These are phyloP conservation scores for Pseudococcus longispinus DNA, from an alignment of 2,888 invertebrate species.

Conservation along the genomic window DNA sequence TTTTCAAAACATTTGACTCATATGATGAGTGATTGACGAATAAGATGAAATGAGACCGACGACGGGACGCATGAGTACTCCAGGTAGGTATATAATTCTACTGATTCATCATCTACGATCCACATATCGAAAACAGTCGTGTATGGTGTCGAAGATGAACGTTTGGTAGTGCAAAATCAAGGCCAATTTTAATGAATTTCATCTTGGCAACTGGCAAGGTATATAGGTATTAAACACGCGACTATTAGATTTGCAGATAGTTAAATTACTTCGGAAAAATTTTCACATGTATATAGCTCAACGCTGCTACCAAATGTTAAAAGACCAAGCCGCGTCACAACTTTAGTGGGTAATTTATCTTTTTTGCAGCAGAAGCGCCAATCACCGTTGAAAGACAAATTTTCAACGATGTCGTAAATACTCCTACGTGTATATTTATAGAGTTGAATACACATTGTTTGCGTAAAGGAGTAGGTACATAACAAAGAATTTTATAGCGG, in stretches of 20 bases:
- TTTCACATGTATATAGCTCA: neutral
- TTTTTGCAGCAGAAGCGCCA: neutral
- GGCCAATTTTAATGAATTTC: slow-evolving; percentile 3
- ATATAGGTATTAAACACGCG: neutral
- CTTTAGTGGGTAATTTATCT: neutral
- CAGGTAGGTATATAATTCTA: neutral
- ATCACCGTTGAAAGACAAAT: neutral
- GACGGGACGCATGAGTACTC: neutral
- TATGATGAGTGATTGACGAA: neutral
- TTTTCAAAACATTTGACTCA: neutral
- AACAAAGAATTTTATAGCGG: neutral
- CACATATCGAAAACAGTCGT: neutral
- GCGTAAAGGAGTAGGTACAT: neutral
- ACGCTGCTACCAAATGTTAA: neutral
- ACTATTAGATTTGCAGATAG: neutral
- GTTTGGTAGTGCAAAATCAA: neutral
- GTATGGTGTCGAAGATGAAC: neutral
- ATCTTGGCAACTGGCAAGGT: neutral
- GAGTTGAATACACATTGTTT: neutral
- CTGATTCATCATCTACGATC: neutral
- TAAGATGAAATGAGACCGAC: neutral
- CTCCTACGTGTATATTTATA: neutral
- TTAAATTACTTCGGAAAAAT: neutral
- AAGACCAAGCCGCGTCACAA: neutral
- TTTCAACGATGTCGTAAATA: neutral